Percentiles rank a stretch among this genome's conserved stretches.
Evolutionary conservation across 2,113 vertebrate species (phyloP).

Genomic region (Halichoerus grypus): DNA sequence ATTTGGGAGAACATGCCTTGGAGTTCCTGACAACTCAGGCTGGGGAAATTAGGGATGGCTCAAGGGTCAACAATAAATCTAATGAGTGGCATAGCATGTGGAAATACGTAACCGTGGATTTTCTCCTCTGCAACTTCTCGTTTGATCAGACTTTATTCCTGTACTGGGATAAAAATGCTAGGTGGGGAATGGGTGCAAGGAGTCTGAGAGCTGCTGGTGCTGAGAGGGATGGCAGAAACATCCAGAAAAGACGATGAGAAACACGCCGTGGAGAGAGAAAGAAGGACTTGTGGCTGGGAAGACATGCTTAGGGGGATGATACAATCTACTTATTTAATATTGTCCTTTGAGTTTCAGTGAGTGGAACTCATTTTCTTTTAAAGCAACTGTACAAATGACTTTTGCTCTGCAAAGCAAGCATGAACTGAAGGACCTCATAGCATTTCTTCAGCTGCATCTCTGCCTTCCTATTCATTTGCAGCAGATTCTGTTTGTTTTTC

Average conservation of each 20-base stretch:
- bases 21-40: neutral
- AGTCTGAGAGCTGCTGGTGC: neutral
- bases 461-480: neutral
- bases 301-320: neutral
- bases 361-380: neutral
- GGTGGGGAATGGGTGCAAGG: neutral
- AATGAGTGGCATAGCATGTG: rapidly evolving
- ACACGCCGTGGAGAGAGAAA: neutral
- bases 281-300: neutral
- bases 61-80: neutral
- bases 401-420: neutral
- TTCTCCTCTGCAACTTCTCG: neutral
- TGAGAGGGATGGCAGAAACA: rapidly evolving
- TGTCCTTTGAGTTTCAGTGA: neutral
- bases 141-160: neutral
- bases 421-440: rapidly evolving
- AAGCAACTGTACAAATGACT: neutral
- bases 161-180: neutral
- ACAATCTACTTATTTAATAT: neutral
- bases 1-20: neutral
- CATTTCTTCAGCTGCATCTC: neutral
- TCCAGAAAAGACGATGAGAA: neutral
- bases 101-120: neutral
- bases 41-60: neutral
- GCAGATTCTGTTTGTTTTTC: conserved; percentile 52